A percentile compares a stretch with the other conserved stretches of the same genome.
Conservation (phyloP, 2,888 invertebrate species). For the Arrhopalites spinosus region DNA sequence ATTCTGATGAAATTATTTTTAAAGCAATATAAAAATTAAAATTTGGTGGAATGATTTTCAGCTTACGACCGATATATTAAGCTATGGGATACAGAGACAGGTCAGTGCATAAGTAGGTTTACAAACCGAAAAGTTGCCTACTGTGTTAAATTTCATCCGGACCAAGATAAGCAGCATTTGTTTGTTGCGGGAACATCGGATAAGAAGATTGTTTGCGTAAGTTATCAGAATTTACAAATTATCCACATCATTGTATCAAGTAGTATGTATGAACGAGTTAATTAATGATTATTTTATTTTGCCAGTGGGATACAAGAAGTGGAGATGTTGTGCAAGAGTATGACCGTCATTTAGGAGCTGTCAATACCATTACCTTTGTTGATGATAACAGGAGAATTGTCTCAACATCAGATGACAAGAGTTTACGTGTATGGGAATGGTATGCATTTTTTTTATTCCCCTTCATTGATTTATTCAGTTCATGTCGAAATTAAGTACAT, state of each 20-base stretch:
- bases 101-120: slow-evolving; percentile 82
- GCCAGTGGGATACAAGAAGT: slow-evolving; percentile 91
- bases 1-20: too few relatives aligned
- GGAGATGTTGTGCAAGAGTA: slow-evolving; percentile 98
- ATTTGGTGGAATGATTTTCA: slow-evolving; percentile 56
- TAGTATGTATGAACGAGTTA: background rate
- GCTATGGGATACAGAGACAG: slow-evolving; percentile 98
- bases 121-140: slow-evolving; percentile 97
- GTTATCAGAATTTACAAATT: slow-evolving; percentile 59
- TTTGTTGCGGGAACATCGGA: slow-evolving; percentile 99
- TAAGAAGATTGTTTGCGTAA: slow-evolving; percentile 98
- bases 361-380: slow-evolving; percentile 98
- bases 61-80: slow-evolving; percentile 96
- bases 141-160: slow-evolving; percentile 97
- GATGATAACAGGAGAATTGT: slow-evolving; percentile 98
- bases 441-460: slow-evolving; percentile 59
- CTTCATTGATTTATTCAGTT: too few relatives aligned
- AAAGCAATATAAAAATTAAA: too few relatives aligned
- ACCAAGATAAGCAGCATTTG: slow-evolving; percentile 93
- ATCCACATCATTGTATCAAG: background rate
- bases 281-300: slow-evolving; percentile 3
- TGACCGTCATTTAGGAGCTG: slow-evolving; percentile 97
- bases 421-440: slow-evolving; percentile 99
- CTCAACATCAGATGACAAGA: slow-evolving; percentile 98
- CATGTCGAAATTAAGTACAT: background rate